phyloP scores from a whole-genome alignment of 2,797 vertebrate genomes.

The Heteromormyrus szaboi region DNA sequence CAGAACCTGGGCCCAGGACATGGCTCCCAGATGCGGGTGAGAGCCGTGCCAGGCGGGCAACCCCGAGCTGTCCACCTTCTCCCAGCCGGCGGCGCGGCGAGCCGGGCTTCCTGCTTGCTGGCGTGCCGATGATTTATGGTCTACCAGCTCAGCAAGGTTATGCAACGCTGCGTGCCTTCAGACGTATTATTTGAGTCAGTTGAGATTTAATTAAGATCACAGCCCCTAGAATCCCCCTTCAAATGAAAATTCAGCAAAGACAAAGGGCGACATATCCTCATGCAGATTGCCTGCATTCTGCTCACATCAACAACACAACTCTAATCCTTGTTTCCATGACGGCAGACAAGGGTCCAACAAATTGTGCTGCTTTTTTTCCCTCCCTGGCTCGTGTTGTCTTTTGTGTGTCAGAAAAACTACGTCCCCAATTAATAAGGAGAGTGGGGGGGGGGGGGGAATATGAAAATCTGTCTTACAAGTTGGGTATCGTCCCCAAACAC shows the following conservation, averaged over 20 bases:
- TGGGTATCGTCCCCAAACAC: slow-evolving; percentile 22
- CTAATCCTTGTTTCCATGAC: slow-evolving; percentile 87
- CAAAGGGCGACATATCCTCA: slow-evolving; percentile 78
- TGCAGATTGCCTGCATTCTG: slow-evolving; percentile 79
- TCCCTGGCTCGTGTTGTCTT: slow-evolving; percentile 68
- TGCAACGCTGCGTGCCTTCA: slow-evolving; percentile 76
- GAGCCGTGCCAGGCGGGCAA: slow-evolving; percentile 27
- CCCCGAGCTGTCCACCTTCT: slow-evolving; percentile 12
- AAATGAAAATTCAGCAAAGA: slow-evolving; percentile 84
- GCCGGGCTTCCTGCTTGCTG: slow-evolving; percentile 55
- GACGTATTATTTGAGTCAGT: slow-evolving; percentile 78
- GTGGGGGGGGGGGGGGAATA: slow-evolving; percentile 13
- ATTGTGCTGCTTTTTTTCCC: slow-evolving; percentile 71
- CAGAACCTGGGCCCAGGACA: slow-evolving; percentile 20
- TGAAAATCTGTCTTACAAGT: slow-evolving; percentile 25
- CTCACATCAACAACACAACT: slow-evolving; percentile 70
- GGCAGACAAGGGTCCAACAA: slow-evolving; percentile 76
- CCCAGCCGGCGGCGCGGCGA: slow-evolving; percentile 32
- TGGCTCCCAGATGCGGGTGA: slow-evolving; percentile 26
- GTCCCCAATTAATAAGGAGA: slow-evolving; percentile 44
- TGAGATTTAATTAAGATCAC: slow-evolving; percentile 98
- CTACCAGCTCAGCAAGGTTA: slow-evolving; percentile 72
- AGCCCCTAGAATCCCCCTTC: slow-evolving; percentile 83
- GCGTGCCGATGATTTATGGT: slow-evolving; percentile 66
- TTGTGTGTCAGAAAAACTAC: slow-evolving; percentile 63